These are phyloP conservation scores for Perognathus longimembris DNA, from an alignment of 2,113 vertebrate genomes.

Conservation along the genomic window DNA sequence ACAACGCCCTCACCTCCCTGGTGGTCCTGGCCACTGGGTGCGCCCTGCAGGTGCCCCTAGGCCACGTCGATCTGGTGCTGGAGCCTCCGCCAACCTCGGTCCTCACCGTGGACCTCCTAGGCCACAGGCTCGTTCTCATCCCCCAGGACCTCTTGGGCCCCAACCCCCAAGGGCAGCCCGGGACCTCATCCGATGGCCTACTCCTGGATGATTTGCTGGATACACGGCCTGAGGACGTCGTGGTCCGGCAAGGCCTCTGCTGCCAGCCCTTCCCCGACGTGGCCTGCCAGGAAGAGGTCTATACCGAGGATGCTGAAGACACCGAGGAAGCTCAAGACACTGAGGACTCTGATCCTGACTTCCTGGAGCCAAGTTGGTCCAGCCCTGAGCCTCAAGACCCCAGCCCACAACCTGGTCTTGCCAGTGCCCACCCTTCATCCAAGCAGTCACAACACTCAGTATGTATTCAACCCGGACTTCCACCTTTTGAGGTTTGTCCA, in stretches of 20 bases:
- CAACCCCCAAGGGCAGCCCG: rapidly evolving
- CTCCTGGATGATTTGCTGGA: background rate
- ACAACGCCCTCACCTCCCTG: background rate
- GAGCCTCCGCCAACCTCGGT: background rate
- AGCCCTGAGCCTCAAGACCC: background rate
- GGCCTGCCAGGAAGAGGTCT: background rate
- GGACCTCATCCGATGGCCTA: background rate
- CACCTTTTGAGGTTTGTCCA: background rate
- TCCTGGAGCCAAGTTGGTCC: background rate
- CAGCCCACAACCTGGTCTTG: background rate
- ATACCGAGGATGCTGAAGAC: background rate
- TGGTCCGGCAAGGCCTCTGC: background rate
- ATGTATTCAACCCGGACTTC: background rate
- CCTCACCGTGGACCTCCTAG: constrained; percentile 38
- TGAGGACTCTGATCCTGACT: no score
- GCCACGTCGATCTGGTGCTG: constrained; percentile 23
- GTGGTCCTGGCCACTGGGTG: background rate
- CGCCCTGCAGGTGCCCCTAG: constrained; percentile 15
- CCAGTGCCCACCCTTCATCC: background rate
- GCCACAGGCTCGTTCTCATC: constrained; percentile 19
- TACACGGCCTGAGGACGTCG: background rate
- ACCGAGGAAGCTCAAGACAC: background rate
- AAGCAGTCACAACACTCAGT: background rate
- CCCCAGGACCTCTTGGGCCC: background rate
- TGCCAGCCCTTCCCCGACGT: background rate